Evolutionary conservation across 2,113 vertebrate genomes (phyloP).

Genomic region (Hippocampus guttulatus): DNA sequence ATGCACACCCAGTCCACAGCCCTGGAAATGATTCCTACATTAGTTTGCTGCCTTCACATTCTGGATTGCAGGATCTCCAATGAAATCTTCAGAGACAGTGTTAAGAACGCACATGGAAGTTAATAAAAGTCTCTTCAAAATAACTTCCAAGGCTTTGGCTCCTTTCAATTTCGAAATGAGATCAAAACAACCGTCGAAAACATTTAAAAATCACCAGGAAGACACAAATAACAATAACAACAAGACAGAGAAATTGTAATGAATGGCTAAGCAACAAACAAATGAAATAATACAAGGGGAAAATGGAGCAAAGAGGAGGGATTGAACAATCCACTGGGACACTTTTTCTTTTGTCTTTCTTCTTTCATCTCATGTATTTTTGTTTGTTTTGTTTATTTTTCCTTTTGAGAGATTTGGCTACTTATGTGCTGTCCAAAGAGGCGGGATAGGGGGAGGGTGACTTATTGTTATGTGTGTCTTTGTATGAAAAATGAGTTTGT

Average conservation of each 20-base stretch:
- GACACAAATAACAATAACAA: slow-evolving; percentile 59
- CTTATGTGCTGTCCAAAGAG: slow-evolving; percentile 64
- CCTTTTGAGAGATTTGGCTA: slow-evolving; percentile 65
- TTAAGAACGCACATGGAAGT: slow-evolving; percentile 55
- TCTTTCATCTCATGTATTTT: slow-evolving; percentile 66
- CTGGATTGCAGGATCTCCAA: slow-evolving; percentile 45
- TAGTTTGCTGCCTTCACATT: slow-evolving; percentile 29
- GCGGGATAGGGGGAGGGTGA: slow-evolving; percentile 16
- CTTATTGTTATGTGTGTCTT: slow-evolving; percentile 49
- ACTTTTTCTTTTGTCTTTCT: slow-evolving; percentile 53
- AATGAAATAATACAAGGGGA: slow-evolving; percentile 60
- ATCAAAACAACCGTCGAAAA: slow-evolving; percentile 74
- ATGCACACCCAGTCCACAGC: neutral
- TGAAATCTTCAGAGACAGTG: slow-evolving; percentile 61
- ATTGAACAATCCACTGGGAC: slow-evolving; percentile 56
- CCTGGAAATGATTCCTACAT: slow-evolving; percentile 28
- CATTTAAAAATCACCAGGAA: slow-evolving; percentile 68
- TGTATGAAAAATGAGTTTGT: slow-evolving; percentile 26
- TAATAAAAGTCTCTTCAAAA: slow-evolving; percentile 73
- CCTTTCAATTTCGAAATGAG: slow-evolving; percentile 69
- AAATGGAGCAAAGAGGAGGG: slow-evolving; percentile 51
- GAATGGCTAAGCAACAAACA: slow-evolving; percentile 63
- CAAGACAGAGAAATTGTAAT: slow-evolving; percentile 54
- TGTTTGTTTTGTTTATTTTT: slow-evolving; percentile 70
- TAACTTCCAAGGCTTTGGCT: slow-evolving; percentile 73